phyloP scores from a whole-genome alignment of 2,797 vertebrate species.

The Varecia variegata region DNA sequence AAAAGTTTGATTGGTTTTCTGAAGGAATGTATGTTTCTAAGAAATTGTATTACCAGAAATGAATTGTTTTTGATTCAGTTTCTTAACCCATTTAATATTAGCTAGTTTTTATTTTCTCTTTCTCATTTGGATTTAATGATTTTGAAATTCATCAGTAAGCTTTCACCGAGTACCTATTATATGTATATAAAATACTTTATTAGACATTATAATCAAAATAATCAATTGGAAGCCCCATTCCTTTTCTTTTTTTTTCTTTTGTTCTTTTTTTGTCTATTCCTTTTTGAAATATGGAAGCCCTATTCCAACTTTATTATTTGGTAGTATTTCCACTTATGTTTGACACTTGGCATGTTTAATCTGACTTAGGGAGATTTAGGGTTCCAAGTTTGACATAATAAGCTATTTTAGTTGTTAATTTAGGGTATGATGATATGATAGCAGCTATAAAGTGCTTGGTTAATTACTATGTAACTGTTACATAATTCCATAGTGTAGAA shows the following conservation, averaged over 20 bases:
- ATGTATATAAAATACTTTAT: neutral
- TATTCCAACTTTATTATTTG: neutral
- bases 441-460: neutral
- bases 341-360: neutral
- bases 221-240: neutral
- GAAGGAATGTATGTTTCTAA: slow-evolving; percentile 70
- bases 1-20: slow-evolving; percentile 60
- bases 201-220: neutral
- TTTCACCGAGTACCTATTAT: neutral
- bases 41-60: slow-evolving; percentile 67
- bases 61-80: slow-evolving; percentile 56
- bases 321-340: slow-evolving; percentile 11
- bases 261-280: no score
- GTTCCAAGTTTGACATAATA: neutral
- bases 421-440: neutral
- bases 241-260: no score
- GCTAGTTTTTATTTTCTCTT: slow-evolving; percentile 39
- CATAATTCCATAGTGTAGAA: neutral
- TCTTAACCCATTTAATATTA: slow-evolving; percentile 49
- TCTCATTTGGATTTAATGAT: slow-evolving; percentile 52
- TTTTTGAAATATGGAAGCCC: neutral
- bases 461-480: slow-evolving; percentile 21
- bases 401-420: slow-evolving; percentile 25
- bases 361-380: neutral
- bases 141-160: slow-evolving; percentile 32